Evolutionary conservation across 2,113 vertebrate species (phyloP).

Genomic region (Asarcornis scutulata): DNA sequence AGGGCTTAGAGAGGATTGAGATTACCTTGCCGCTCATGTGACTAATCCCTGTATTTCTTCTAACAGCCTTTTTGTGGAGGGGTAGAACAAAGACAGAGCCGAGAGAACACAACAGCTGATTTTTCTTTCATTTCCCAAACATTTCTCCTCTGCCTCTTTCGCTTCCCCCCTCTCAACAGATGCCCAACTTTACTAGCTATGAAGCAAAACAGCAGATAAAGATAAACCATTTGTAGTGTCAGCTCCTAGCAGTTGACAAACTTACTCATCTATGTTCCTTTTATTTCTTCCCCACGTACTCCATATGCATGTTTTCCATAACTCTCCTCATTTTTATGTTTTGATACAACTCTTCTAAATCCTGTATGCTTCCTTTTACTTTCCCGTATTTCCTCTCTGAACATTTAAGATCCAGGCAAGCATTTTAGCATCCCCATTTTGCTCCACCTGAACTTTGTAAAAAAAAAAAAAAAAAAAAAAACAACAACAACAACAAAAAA

Average conservation of each 20-base stretch:
- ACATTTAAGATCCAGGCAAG: not conserved
- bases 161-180: not conserved
- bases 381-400: not conserved
- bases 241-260: not conserved
- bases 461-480: not conserved
- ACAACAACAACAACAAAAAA: too few species aligned
- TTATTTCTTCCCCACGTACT: not conserved
- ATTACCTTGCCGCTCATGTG: not conserved
- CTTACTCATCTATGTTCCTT: not conserved
- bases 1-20: not conserved
- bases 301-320: not conserved
- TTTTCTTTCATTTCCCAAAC: not conserved
- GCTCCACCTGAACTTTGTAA: not conserved
- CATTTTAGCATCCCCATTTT: not conserved
- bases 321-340: not conserved
- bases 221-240: not conserved
- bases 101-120: not conserved
- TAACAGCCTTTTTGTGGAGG: not conserved
- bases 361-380: not conserved
- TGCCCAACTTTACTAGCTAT: not conserved
- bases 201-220: not conserved
- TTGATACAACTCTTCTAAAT: not conserved
- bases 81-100: not conserved
- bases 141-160: not conserved
- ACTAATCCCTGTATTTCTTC: conserved; percentile 16